A percentile compares a stretch with the other conserved stretches of the same genome.
Evolutionary conservation across 2,797 vertebrate genomes (phyloP).

Genomic region (Eulemur coronatus): DNA sequence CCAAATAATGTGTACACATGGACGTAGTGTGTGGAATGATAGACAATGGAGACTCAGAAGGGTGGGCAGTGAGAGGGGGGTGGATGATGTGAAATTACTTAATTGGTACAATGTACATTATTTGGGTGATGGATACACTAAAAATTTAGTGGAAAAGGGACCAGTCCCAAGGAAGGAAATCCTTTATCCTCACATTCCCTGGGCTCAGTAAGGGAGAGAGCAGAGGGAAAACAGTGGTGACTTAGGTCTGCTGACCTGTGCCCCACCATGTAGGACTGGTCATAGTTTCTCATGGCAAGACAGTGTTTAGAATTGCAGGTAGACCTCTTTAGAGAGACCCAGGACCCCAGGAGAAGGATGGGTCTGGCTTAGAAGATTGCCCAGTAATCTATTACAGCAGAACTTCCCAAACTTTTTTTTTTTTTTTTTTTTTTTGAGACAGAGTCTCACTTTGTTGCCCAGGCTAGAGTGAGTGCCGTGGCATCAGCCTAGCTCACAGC

Average conservation of each 20-base stretch:
- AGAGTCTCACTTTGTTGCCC: too few relatives aligned
- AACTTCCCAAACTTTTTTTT: not conserved
- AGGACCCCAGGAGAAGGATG: not conserved
- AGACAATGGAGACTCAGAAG: too few relatives aligned
- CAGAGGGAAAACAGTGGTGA: not conserved
- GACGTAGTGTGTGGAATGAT: not conserved
- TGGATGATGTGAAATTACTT: too few relatives aligned
- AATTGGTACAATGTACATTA: too few relatives aligned
- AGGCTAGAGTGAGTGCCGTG: too few relatives aligned
- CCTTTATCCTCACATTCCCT: not conserved
- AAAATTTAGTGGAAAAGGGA: not conserved
- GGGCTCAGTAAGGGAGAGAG: not conserved
- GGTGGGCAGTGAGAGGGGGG: too few relatives aligned
- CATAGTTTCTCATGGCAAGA: not conserved
- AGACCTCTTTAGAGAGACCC: not conserved
- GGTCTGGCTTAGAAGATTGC: not conserved
- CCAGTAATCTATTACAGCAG: not conserved
- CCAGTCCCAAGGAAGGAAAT: not conserved
- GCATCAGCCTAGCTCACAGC: too few relatives aligned
- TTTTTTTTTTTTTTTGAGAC: too few relatives aligned
- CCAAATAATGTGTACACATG: not conserved
- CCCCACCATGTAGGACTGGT: not conserved
- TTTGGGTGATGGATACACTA: too few relatives aligned
- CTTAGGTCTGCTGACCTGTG: not conserved
- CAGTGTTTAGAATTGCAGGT: not conserved